phyloP scores from a whole-genome alignment of 2,888 invertebrate species.

The Electrophaes corylata region DNA sequence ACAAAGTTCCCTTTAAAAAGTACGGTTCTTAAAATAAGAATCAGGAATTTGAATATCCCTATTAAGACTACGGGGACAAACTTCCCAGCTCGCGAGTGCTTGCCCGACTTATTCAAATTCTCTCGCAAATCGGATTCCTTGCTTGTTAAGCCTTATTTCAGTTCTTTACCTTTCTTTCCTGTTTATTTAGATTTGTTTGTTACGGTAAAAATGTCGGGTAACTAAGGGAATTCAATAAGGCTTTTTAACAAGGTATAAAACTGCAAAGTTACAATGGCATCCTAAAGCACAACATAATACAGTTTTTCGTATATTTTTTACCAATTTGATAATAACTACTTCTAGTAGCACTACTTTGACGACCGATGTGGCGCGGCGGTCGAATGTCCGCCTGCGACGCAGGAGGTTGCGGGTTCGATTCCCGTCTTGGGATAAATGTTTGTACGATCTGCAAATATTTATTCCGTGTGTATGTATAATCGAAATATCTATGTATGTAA shows the following conservation, averaged over 20 bases:
- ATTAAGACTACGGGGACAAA: slow-evolving; percentile 31
- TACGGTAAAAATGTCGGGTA: slow-evolving; percentile 33
- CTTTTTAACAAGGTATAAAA: slow-evolving; percentile 9
- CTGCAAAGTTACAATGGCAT: background rate
- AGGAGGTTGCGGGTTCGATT: no score
- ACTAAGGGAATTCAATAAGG: slow-evolving; percentile 18
- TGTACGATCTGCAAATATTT: no score
- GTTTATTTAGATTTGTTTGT: slow-evolving; percentile 53
- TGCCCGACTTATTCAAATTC: slow-evolving; percentile 76
- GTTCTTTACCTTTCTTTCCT: slow-evolving; percentile 59
- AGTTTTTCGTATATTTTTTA: no score
- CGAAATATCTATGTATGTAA: no score
- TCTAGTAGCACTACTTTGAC: no score
- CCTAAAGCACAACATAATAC: no score
- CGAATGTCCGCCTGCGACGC: no score
- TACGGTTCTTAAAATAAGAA: slow-evolving; percentile 22
- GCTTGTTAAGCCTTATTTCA: slow-evolving; percentile 79
- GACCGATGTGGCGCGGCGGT: no score
- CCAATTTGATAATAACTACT: no score
- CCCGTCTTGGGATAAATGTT: no score
- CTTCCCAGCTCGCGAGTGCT: slow-evolving; percentile 38
- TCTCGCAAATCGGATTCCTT: slow-evolving; percentile 74
- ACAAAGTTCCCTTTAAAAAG: slow-evolving; percentile 1
- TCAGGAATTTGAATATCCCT: slow-evolving; percentile 28
- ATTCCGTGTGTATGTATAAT: no score